Evolutionary conservation across 2,888 invertebrate species (phyloP).

Genomic region (Galerucella nymphaeae): DNA sequence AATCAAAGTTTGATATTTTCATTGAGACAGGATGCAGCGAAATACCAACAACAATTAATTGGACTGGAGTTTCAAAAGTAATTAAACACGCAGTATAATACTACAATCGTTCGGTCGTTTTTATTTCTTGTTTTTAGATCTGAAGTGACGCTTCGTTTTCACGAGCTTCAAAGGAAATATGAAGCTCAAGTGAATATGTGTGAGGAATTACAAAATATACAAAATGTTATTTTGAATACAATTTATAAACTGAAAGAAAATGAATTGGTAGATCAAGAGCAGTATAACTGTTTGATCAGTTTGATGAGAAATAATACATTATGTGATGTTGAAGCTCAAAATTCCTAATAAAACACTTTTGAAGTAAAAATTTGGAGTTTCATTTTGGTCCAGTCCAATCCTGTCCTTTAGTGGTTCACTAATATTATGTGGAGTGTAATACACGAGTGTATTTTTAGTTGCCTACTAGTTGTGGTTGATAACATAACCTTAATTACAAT

Average conservation of each 20-base stretch:
- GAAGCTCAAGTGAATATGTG: constrained; percentile 54
- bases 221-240: constrained; percentile 49
- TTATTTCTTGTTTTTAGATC: constrained; percentile 49
- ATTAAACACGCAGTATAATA: not conserved
- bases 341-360: not conserved
- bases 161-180: constrained; percentile 55
- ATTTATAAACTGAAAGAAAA: constrained; percentile 52
- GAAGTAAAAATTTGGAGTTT: constrained; percentile 17
- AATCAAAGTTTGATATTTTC: constrained; percentile 39
- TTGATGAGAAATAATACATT: constrained; percentile 37
- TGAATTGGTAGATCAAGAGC: constrained; percentile 45
- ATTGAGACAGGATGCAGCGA: constrained; percentile 46
- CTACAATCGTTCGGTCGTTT: not conserved
- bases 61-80: constrained; percentile 57
- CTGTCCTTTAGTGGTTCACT: not conserved
- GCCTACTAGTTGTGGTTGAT: too few species aligned
- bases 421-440: too few species aligned
- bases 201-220: constrained; percentile 50
- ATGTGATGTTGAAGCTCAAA: too few species aligned
- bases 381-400: not conserved
- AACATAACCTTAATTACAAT: too few species aligned
- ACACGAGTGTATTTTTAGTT: too few species aligned
- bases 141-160: constrained; percentile 55
- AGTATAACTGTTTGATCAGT: constrained; percentile 45
- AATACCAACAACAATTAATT: constrained; percentile 53